phyloP scores from a whole-genome alignment of 1,140 invertebrate genomes.

The Achatina immaculata region DNA sequence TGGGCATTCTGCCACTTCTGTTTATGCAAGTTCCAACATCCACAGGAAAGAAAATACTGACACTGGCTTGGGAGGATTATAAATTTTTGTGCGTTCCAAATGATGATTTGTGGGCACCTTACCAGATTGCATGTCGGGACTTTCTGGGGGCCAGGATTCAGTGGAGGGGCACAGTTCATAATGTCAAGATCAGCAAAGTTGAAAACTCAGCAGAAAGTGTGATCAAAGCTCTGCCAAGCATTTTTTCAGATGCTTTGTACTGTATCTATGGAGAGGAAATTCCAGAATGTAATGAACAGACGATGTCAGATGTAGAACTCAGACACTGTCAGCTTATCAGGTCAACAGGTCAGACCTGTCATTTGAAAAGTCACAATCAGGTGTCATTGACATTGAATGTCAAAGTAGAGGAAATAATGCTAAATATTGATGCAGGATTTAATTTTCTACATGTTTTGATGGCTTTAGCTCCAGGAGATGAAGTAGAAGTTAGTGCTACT shows the following conservation, averaged over 20 bases:
- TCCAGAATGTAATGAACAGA: conserved; percentile 49
- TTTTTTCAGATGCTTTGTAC: conserved; percentile 55
- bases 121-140: conserved; percentile 52
- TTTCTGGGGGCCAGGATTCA: conserved; percentile 55
- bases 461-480: conserved; percentile 46
- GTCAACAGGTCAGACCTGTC: conserved; percentile 49
- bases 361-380: conserved; percentile 53
- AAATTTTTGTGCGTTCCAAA: conserved; percentile 44
- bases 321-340: conserved; percentile 54
- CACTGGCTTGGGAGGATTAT: conserved; percentile 54
- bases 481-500: conserved; percentile 51
- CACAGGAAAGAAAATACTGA: conserved; percentile 34
- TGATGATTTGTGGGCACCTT: conserved; percentile 38
- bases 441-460: conserved; percentile 50
- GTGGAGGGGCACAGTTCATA: conserved; percentile 53
- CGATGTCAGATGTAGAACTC: conserved; percentile 41
- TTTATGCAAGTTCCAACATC: conserved; percentile 55
- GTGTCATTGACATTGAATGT: conserved; percentile 50
- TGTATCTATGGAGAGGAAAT: conserved; percentile 60
- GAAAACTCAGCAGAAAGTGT: conserved; percentile 58
- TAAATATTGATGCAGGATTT: conserved; percentile 50
- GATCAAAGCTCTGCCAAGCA: conserved; percentile 53
- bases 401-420: conserved; percentile 8
- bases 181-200: conserved; percentile 54
- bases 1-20: conserved; percentile 58